phyloP scores from a whole-genome alignment of 2,888 invertebrate species.

The Bellardia pandia region DNA sequence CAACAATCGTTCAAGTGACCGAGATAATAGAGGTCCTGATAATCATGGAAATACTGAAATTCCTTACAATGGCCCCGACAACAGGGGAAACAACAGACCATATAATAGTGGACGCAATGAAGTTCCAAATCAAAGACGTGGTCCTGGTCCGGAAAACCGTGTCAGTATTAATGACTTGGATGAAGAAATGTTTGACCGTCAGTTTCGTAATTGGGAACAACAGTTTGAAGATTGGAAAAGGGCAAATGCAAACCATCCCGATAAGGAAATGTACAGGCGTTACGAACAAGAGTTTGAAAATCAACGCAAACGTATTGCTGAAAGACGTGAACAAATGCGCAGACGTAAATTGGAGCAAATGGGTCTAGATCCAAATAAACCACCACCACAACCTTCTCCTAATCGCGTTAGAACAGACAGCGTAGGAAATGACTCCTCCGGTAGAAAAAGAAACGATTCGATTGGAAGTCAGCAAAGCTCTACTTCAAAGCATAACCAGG shows the following conservation, averaged over 20 bases:
- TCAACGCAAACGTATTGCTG: slow-evolving; percentile 91
- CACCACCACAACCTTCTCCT: slow-evolving; percentile 18
- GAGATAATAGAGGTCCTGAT: slow-evolving; percentile 13
- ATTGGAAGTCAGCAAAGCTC: slow-evolving; percentile 48
- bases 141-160: slow-evolving; percentile 20
- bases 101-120: slow-evolving; percentile 34
- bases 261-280: slow-evolving; percentile 92
- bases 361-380: slow-evolving; percentile 66
- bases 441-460: slow-evolving; percentile 30
- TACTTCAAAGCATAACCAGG: slow-evolving; percentile 40
- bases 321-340: slow-evolving; percentile 92
- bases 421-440: slow-evolving; percentile 7
- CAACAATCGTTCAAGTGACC: background rate
- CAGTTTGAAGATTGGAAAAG: slow-evolving; percentile 96
- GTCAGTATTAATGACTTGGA: slow-evolving; percentile 87
- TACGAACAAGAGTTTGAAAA: slow-evolving; percentile 95
- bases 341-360: slow-evolving; percentile 83
- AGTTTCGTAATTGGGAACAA: slow-evolving; percentile 95
- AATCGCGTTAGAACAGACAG: slow-evolving; percentile 14
- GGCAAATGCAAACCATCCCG: slow-evolving; percentile 96
- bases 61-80: slow-evolving; percentile 16
- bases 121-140: slow-evolving; percentile 28
- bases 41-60: background rate
- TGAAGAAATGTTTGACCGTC: slow-evolving; percentile 93
- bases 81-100: background rate